Percentiles rank a stretch among this genome's conserved stretches.
Evolutionary conservation across 1,140 invertebrate species (phyloP).

Genomic region (Papilio dardanus): DNA sequence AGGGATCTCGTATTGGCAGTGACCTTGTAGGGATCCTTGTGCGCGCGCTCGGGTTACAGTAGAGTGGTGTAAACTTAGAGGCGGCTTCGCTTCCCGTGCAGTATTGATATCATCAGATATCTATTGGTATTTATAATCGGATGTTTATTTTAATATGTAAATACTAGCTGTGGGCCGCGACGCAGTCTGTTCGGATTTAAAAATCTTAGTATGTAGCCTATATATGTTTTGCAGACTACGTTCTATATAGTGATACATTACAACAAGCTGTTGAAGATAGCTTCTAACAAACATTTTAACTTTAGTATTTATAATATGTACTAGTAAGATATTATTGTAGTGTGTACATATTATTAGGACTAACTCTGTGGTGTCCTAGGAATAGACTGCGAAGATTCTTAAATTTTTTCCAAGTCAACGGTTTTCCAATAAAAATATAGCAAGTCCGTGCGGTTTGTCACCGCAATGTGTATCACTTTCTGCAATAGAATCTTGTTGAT

Average conservation of each 20-base stretch:
- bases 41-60: neutral
- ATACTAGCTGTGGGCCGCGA: too few species aligned
- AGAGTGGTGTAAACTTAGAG: neutral
- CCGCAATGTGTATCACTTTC: constrained; percentile 10
- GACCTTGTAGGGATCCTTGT: constrained; percentile 28
- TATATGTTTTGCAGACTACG: too few species aligned
- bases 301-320: too few species aligned
- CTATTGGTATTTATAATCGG: neutral
- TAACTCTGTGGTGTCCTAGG: neutral
- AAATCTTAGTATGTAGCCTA: too few species aligned
- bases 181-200: too few species aligned
- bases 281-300: too few species aligned
- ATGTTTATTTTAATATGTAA: neutral
- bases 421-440: neutral
- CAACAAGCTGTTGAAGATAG: too few species aligned
- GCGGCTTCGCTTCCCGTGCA: neutral
- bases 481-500: neutral
- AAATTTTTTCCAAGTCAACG: constrained; percentile 11
- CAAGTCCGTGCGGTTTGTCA: constrained; percentile 2
- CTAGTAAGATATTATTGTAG: neutral
- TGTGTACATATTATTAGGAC: neutral
- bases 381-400: neutral
- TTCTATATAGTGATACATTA: too few species aligned
- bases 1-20: constrained; percentile 25
- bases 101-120: neutral